Conservation (phyloP, 2,113 vertebrate genomes). For the Odocoileus virginianus region DNA sequence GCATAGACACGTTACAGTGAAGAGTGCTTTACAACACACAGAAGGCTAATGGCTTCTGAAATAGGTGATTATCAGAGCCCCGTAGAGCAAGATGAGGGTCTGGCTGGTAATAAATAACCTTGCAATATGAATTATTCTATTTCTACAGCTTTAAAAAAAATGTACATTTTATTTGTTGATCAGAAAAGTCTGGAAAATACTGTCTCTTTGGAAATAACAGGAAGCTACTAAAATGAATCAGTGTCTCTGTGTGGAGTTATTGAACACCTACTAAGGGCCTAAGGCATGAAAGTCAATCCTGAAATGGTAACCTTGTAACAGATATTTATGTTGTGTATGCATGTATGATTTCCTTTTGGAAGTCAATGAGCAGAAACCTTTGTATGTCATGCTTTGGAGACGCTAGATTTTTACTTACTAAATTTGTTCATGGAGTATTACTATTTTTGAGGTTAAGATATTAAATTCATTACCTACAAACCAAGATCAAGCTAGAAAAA, state of each 20-base stretch:
- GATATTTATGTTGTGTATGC: background rate
- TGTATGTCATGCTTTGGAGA: background rate
- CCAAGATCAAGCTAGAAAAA: background rate
- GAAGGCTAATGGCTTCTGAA: constrained; percentile 73
- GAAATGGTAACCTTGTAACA: background rate
- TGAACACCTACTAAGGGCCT: constrained; percentile 53
- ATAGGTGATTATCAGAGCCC: constrained; percentile 73
- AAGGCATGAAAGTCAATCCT: background rate
- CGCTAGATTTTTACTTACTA: background rate
- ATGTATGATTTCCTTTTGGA: background rate
- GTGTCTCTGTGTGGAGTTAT: constrained; percentile 4
- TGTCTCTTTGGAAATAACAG: constrained; percentile 59
- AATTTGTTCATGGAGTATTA: background rate
- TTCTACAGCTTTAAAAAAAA: constrained; percentile 66
- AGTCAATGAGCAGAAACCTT: background rate
- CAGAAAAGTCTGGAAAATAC: constrained; percentile 57
- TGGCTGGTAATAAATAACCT: constrained; percentile 69
- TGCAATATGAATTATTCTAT: constrained; percentile 72
- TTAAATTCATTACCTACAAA: background rate
- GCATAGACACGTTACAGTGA: background rate
- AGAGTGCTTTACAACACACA: constrained; percentile 50
- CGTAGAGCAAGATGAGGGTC: constrained; percentile 63
- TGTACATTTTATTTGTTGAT: constrained; percentile 48
- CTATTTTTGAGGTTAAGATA: background rate
- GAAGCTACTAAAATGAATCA: constrained; percentile 54